phyloP scores from a whole-genome alignment of 2,113 vertebrate species.

The Lasiurus borealis region DNA sequence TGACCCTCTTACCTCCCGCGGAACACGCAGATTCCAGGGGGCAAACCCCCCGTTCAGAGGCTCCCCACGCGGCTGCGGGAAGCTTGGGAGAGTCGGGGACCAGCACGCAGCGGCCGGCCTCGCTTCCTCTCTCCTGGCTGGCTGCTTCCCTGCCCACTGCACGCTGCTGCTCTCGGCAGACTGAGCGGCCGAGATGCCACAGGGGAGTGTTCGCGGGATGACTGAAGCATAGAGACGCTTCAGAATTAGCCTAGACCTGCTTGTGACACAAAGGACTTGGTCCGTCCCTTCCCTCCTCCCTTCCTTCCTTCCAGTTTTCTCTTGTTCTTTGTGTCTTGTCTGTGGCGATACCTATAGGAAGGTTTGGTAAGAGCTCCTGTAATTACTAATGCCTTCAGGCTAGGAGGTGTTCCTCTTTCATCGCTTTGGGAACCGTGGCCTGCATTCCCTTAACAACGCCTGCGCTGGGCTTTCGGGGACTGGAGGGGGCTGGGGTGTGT shows the following conservation, averaged over 20 bases:
- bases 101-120: neutral
- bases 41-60: constrained; percentile 76
- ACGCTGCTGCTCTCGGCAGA: neutral
- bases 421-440: neutral
- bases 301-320: neutral
- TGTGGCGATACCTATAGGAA: neutral
- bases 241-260: neutral
- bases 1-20: constrained; percentile 78
- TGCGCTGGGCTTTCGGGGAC: neutral
- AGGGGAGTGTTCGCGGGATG: neutral
- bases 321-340: constrained; percentile 50
- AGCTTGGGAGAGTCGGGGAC: neutral
- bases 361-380: constrained; percentile 28
- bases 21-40: constrained; percentile 77
- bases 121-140: neutral
- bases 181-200: neutral
- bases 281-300: fast-evolving
- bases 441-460: neutral
- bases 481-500: neutral
- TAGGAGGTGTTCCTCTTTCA: constrained; percentile 26
- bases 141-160: neutral
- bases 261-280: neutral
- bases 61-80: neutral
- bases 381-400: constrained; percentile 52
- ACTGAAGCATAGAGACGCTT: neutral